phyloP scores from a whole-genome alignment of 2,888 invertebrate species.

The Leptinotarsa rubiginosa region DNA sequence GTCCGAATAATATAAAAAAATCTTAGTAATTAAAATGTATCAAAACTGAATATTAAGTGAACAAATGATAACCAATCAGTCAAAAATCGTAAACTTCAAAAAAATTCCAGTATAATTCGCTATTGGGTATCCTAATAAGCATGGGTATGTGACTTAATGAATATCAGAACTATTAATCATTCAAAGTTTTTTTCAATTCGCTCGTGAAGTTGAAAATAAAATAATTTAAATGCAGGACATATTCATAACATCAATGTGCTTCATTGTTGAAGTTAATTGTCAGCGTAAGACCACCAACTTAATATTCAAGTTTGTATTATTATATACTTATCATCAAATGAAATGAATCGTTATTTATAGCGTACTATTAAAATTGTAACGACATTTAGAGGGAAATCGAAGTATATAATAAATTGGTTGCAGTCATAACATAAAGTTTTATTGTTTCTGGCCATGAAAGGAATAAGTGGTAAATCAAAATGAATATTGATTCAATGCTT shows the following conservation, averaged over 20 bases:
- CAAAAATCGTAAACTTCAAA: too few species aligned
- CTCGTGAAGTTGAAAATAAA: not conserved
- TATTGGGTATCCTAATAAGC: too few species aligned
- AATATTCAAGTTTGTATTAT: constrained; percentile 6
- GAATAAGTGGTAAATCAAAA: too few species aligned
- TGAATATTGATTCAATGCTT: too few species aligned
- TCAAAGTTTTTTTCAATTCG: not conserved
- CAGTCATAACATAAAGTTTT: not conserved
- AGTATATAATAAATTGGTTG: not conserved
- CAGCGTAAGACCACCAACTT: constrained; percentile 1
- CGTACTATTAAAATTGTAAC: not conserved
- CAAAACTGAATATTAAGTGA: too few species aligned
- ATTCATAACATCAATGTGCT: not conserved
- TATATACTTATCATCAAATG: not conserved
- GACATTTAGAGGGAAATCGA: not conserved
- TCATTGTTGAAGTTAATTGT: not conserved
- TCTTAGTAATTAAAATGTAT: too few species aligned
- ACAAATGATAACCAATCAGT: too few species aligned
- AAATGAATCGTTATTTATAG: constrained; percentile 1
- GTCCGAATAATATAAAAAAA: too few species aligned
- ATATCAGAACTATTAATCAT: too few species aligned
- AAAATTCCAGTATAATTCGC: too few species aligned
- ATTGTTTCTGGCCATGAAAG: too few species aligned
- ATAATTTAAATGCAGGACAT: not conserved
- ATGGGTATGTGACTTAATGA: too few species aligned